Evolutionary conservation across 2,888 invertebrate species (phyloP).

Genomic region (Tromatobia lineatoria): DNA sequence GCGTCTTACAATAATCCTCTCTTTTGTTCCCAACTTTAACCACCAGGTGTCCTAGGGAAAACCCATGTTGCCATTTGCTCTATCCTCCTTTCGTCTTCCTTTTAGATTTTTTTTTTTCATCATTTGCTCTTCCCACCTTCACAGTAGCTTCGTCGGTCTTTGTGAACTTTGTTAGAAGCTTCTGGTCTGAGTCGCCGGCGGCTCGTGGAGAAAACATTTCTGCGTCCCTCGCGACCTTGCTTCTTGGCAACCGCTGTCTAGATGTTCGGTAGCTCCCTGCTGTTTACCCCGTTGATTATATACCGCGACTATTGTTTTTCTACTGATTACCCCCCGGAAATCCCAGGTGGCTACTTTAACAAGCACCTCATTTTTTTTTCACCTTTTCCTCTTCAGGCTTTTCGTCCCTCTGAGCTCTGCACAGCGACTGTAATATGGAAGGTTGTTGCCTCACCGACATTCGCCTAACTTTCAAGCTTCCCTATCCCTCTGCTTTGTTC

Average conservation of each 20-base stretch:
- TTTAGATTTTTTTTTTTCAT: conserved; percentile 17
- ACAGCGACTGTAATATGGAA: background rate
- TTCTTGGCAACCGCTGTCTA: conserved; percentile 22
- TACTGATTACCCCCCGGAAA: conserved; percentile 65
- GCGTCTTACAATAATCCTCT: background rate
- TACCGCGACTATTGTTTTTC: conserved; percentile 70
- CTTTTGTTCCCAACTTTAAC: background rate
- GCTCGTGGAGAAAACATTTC: conserved; percentile 47
- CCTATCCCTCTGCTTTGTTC: conserved; percentile 4
- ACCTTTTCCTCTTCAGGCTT: background rate
- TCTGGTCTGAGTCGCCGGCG: conserved; percentile 33
- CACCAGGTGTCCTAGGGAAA: background rate
- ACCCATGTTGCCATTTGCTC: background rate
- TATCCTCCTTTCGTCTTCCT: background rate
- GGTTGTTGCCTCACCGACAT: conserved; percentile 31
- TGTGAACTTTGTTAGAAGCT: conserved; percentile 47
- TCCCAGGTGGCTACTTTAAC: conserved; percentile 68
- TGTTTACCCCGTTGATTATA: conserved; percentile 70
- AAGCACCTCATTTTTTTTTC: conserved; percentile 33
- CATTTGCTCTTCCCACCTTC: conserved; percentile 26
- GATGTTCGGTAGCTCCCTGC: conserved; percentile 21
- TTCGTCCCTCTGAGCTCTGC: background rate
- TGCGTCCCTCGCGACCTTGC: conserved; percentile 35
- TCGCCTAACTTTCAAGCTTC: conserved; percentile 24
- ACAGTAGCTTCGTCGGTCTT: conserved; percentile 1